Percentiles rank a stretch among this genome's conserved stretches.
These are phyloP conservation scores for Thunnus maccoyii DNA, from an alignment of 2,113 vertebrate species.

Conservation along the genomic window DNA sequence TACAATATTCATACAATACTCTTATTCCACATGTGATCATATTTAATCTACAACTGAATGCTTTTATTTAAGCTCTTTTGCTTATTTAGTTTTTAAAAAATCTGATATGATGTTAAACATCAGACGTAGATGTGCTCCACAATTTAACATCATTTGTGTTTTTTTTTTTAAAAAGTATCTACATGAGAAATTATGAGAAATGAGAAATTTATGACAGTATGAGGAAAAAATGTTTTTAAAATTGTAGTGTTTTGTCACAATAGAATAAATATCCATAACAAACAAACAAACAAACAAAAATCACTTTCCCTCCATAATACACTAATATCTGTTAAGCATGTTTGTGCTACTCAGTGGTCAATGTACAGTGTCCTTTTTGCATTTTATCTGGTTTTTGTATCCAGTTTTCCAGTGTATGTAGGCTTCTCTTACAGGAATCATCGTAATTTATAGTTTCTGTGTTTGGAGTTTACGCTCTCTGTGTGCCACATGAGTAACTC, in stretches of 20 bases:
- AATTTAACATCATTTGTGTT: neutral
- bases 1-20: neutral
- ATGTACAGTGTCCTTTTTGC: neutral
- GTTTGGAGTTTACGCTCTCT: neutral
- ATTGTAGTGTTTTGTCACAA: neutral
- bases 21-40: neutral
- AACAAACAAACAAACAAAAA: too few relatives aligned
- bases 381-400: neutral
- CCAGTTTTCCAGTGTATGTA: too few relatives aligned
- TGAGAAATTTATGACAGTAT: neutral
- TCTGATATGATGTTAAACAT: neutral
- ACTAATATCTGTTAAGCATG: neutral
- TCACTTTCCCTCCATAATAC: neutral
- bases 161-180: neutral
- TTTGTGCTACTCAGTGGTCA: neutral
- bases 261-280: neutral
- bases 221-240: neutral
- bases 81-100: neutral
- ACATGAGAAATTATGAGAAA: neutral
- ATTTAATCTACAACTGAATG: neutral
- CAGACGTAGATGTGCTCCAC: neutral
- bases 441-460: constrained; percentile 11
- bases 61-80: neutral
- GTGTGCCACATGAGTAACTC: constrained; percentile 27
- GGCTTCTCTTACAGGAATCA: neutral